Percentiles rank a stretch among this genome's conserved stretches.
These are phyloP conservation scores for Pseudococcus viburni DNA, from an alignment of 2,888 invertebrate genomes.

Conservation along the genomic window DNA sequence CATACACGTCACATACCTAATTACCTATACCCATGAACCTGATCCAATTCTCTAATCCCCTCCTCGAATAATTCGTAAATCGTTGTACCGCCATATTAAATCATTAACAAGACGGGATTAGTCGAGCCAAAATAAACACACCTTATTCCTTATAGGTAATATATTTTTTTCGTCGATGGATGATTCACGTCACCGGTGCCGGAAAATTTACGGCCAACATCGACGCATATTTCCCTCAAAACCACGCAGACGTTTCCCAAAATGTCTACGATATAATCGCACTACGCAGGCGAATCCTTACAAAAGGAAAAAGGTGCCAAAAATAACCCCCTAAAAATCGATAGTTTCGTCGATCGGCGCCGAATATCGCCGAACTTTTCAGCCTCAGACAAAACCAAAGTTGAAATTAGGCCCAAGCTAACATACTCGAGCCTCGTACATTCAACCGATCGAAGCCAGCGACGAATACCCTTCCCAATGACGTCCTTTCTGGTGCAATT, in stretches of 20 bases:
- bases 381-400: background rate
- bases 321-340: conserved; percentile 13
- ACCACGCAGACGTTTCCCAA: background rate
- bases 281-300: conserved; percentile 6
- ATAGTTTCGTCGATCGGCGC: background rate
- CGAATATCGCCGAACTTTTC: background rate
- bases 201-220: background rate
- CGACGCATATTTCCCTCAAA: background rate
- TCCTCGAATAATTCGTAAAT: background rate
- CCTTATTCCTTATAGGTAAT: background rate
- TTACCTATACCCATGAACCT: background rate
- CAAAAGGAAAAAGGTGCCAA: background rate
- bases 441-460: background rate
- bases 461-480: background rate
- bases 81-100: background rate
- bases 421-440: background rate
- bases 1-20: background rate
- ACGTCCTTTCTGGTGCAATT: background rate
- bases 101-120: background rate
- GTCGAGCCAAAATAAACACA: conserved; percentile 1
- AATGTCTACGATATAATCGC: background rate
- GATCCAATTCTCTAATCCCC: conserved; percentile 11
- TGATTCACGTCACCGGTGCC: too few relatives aligned
- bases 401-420: background rate
- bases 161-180: too few relatives aligned